Base-by-base conservation (phyloP, 2,797 vertebrate species). In the Myoxocephalus aenaeus region DNA sequence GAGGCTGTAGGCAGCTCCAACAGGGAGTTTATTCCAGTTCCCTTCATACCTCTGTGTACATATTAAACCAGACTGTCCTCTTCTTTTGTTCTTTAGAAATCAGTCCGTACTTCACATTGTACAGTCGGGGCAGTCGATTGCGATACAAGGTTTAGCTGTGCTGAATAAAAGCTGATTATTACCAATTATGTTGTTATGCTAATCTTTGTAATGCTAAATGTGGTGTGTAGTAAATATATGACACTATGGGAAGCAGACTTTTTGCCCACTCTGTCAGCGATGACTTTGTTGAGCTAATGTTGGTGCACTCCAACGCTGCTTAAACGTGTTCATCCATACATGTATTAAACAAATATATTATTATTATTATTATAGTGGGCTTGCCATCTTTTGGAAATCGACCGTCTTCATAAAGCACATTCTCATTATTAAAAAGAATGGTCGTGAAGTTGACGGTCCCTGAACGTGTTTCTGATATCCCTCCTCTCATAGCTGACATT, bases 401-500 rank as follows among this genome's bases (percentile, higher is more conserved):
- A 17, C 1, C 6, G 22, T 13, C 17, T 70, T 61, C 17, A 38
- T 38, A 57, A 66, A 61, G 15, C 25, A 4, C 17, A 25, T 70
- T 54, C 5, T 27, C 53, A 15, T 53, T 48, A 18, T 20, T 1
- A 9, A 53, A 25, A 10, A 20, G 20, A 20, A 48, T 7, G n/a
- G 50, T 51, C 50, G 20, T 51, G 50, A 51, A 51, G 27, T 83
- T 81, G 7, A 5, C 40, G 2, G 38, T 25, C 38, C 1, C 18
- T 40, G 0, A 17, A 3, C 0, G 51, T 32, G 58, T 68, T 68
- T 80, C 66, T 77, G 81, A 48, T 94, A 95, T 96, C 93, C 87
- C 85, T 96, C 95, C 95, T 94, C 95, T 90, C 85, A 27, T 69
- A 79, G 79, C 81, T 90, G 84, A 84, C 86, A 87, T 85, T 86